Conservation (phyloP, 2,888 invertebrate genomes). For the Hirudinaria manillensis region DNA sequence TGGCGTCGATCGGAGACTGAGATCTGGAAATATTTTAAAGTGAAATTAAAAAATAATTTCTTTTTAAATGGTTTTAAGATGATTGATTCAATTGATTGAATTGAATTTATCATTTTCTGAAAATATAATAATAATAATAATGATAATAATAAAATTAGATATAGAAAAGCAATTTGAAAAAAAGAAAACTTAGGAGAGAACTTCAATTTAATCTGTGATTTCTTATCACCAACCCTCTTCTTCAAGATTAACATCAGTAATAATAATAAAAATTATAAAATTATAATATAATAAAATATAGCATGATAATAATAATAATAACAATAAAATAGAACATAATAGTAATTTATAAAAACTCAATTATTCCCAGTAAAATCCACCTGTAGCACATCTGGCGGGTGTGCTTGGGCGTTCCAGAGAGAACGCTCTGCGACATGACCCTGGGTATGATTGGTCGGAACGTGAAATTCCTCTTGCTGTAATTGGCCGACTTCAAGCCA, state of each 20-base stretch:
- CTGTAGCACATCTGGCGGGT: background rate
- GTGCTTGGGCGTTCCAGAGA: slow-evolving; percentile 8
- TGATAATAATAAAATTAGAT: background rate
- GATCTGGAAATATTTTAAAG: background rate
- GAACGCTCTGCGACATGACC: slow-evolving; percentile 65
- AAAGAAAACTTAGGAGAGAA: too few species aligned
- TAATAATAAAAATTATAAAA: background rate
- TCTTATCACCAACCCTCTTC: too few species aligned
- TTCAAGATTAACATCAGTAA: too few species aligned
- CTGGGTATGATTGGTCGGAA: slow-evolving; percentile 80
- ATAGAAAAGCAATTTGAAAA: background rate
- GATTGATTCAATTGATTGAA: too few species aligned
- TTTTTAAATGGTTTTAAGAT: too few species aligned
- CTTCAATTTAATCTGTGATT: too few species aligned
- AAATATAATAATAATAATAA: background rate
- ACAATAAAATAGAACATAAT: too few species aligned
- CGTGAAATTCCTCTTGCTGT: slow-evolving; percentile 41
- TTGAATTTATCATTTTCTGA: background rate
- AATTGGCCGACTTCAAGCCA: slow-evolving; percentile 47
- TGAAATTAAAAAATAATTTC: too few species aligned
- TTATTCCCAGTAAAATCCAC: background rate
- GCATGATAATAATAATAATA: slow-evolving; percentile 4
- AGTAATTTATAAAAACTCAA: too few species aligned
- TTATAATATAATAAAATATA: background rate
- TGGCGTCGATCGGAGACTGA: slow-evolving; percentile 22